phyloP scores from a whole-genome alignment of 2,113 vertebrate genomes.

The Herpetotheres cachinnans region DNA sequence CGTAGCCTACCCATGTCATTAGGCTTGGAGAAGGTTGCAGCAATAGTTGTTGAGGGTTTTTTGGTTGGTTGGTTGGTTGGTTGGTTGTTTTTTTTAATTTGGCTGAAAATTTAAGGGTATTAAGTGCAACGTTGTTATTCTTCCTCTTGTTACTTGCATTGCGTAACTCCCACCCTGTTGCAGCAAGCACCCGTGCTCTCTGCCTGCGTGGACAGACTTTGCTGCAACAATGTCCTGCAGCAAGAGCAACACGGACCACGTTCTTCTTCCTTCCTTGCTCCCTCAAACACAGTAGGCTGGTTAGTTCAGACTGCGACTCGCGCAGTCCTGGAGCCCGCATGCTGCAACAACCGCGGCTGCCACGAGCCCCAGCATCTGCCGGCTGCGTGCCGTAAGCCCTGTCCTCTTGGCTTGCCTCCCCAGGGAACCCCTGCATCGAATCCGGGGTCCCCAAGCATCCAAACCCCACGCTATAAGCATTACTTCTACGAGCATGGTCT shows the following conservation, averaged over 20 bases:
- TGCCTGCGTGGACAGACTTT: neutral
- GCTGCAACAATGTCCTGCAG: neutral
- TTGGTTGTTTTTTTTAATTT: neutral
- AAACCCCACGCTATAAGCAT: neutral
- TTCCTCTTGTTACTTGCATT: neutral
- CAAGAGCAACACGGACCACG: accelerated
- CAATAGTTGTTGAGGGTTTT: neutral
- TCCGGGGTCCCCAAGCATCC: neutral
- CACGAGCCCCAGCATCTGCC: accelerated
- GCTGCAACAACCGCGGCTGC: neutral
- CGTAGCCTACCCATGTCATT: neutral
- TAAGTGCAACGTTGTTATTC: neutral
- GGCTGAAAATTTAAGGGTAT: neutral
- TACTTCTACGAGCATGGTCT: accelerated
- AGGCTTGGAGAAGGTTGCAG: neutral
- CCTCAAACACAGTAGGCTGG: neutral
- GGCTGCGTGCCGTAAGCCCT: neutral
- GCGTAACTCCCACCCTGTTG: accelerated
- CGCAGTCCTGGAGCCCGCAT: too few species aligned
- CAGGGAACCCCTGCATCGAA: accelerated
- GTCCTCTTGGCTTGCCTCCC: neutral
- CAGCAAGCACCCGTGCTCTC: neutral
- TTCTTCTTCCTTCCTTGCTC: too few species aligned
- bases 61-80: too few species aligned
- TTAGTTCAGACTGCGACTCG: accelerated